Evolutionary conservation across 53 echinoderm and acorn worm species (phyloP).

Genomic region (Paelopatides confundens): DNA sequence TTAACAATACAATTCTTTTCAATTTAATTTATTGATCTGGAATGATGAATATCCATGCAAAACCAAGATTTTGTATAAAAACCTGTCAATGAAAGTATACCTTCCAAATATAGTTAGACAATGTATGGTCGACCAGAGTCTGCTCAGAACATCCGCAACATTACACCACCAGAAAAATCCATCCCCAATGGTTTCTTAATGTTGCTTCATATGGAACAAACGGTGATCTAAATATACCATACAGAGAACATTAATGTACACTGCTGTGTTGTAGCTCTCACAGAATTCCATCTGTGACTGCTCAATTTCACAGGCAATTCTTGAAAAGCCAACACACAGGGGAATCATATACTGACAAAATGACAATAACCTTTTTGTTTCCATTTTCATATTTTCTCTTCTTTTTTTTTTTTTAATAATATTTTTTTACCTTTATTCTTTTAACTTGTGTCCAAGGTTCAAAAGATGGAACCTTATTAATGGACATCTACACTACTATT

Average conservation of each 20-base stretch:
- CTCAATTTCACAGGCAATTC: conserved; percentile 37
- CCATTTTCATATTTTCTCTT: background rate
- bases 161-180: conserved; percentile 53
- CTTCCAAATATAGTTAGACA: background rate
- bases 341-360: conserved; percentile 6
- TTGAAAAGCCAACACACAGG: conserved; percentile 1
- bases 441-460: background rate
- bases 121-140: background rate
- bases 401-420: background rate
- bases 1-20: background rate
- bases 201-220: conserved; percentile 37
- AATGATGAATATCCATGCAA: background rate
- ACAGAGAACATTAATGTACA: background rate
- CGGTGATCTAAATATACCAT: conserved; percentile 1
- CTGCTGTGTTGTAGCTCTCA: background rate
- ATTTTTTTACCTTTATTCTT: background rate
- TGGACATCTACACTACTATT: background rate
- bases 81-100: background rate
- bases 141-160: conserved; percentile 13
- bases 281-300: conserved; percentile 23
- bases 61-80: background rate
- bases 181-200: conserved; percentile 51
- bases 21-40: background rate
- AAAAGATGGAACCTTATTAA: background rate
- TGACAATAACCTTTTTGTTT: background rate